Conservation (phyloP, 2,113 vertebrate genomes). For the Elephantulus edwardii region DNA sequence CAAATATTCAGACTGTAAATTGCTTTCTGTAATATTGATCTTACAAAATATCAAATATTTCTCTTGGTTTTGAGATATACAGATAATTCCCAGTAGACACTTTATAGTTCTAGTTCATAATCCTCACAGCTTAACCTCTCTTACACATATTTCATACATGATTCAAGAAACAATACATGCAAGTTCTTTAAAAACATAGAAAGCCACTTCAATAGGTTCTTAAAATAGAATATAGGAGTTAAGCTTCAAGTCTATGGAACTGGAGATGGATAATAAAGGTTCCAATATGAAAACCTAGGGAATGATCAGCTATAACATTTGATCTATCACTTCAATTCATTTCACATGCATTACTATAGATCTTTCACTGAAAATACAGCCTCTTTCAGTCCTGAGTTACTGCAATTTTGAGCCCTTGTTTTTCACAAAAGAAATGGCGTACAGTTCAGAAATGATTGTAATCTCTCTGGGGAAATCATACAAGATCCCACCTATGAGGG, state of each 20-base stretch:
- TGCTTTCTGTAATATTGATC: background rate
- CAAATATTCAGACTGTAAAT: background rate
- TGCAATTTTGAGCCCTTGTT: background rate
- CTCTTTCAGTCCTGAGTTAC: conserved; percentile 42
- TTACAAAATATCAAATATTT: conserved; percentile 24
- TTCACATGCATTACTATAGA: conserved; percentile 38
- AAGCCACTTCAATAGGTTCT: background rate
- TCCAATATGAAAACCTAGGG: background rate
- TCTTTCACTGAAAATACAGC: conserved; percentile 42
- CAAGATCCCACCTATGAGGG: background rate
- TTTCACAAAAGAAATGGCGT: conserved; percentile 51
- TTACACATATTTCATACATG: background rate
- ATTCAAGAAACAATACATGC: background rate
- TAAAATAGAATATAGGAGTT: background rate
- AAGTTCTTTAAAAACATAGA: conserved; percentile 24
- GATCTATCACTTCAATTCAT: conserved; percentile 43
- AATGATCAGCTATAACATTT: conserved; percentile 30
- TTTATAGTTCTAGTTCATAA: background rate
- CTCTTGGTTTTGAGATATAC: background rate
- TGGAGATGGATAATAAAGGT: conserved; percentile 41
- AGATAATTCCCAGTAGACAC: background rate
- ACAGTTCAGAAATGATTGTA: conserved; percentile 43
- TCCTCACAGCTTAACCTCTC: background rate
- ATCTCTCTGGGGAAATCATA: conserved; percentile 70
- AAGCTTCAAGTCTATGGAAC: conserved; percentile 3